phyloP scores from a whole-genome alignment of 2,888 invertebrate genomes.

The Cylloceria caligata region DNA sequence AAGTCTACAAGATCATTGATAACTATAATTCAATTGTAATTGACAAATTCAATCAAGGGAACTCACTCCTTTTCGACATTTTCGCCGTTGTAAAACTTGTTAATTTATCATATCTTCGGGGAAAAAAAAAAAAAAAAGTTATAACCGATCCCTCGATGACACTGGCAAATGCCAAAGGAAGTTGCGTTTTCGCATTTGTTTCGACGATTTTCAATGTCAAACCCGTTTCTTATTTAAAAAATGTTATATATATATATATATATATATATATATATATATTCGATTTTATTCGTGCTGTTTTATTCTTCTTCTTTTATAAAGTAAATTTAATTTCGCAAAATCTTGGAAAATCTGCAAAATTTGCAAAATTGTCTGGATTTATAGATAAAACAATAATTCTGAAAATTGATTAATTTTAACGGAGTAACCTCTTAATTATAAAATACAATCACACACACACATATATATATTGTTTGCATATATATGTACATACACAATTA shows the following conservation, averaged over 20 bases:
- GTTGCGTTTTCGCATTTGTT: slow-evolving; percentile 58
- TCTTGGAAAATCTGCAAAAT: background rate
- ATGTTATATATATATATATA: background rate
- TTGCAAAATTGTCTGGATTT: background rate
- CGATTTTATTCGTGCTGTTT: slow-evolving; percentile 1
- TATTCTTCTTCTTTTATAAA: background rate
- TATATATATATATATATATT: background rate
- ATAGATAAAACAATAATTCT: background rate
- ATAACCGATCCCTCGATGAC: slow-evolving; percentile 39
- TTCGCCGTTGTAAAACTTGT: slow-evolving; percentile 40
- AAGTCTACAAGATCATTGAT: slow-evolving; percentile 5
- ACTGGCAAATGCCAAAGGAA: slow-evolving; percentile 3
- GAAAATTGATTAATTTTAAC: background rate
- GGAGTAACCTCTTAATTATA: slow-evolving; percentile 15
- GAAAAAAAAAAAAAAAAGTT: too few species aligned
- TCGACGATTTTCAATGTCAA: slow-evolving; percentile 24
- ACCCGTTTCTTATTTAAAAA: background rate
- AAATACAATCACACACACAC: slow-evolving; percentile 44
- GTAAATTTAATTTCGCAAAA: background rate
- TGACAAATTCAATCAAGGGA: background rate
- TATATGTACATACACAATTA: slow-evolving; percentile 52
- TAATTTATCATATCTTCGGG: slow-evolving; percentile 43
- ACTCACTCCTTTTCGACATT: slow-evolving; percentile 54
- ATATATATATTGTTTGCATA: slow-evolving; percentile 50
- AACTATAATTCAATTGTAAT: background rate